Conservation (phyloP, 30 jellyfish, hydroid and myxozoan species). For the Euphysa ruthae region DNA sequence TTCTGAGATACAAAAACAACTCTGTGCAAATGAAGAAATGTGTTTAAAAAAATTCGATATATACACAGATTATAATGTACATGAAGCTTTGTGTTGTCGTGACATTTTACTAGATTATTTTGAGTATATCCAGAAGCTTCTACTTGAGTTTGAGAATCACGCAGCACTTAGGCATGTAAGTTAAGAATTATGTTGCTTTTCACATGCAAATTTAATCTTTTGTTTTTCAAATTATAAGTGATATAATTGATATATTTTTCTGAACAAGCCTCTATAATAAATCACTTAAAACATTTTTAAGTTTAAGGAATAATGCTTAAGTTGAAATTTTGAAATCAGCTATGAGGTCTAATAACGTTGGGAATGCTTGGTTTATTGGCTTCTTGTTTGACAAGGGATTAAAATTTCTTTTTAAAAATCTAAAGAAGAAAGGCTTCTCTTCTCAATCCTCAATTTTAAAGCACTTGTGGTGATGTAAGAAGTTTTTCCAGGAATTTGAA, state of each 20-base stretch:
- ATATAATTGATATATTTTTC: background rate
- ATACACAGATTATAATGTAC: conserved; percentile 43
- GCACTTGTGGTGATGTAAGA: no score
- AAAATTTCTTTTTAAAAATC: no score
- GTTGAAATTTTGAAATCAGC: no score
- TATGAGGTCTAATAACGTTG: no score
- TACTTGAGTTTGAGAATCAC: conserved; percentile 60
- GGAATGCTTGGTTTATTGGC: no score
- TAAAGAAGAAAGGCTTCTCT: no score
- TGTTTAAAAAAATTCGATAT: conserved; percentile 30
- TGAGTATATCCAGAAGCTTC: conserved; percentile 22
- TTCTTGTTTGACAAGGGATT: no score
- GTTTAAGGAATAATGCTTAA: no score
- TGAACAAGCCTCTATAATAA: background rate
- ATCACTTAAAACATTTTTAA: background rate
- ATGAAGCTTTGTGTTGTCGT: conserved; percentile 36
- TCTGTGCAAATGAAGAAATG: background rate
- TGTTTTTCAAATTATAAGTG: background rate
- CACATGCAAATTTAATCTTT: no score
- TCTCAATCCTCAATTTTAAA: no score
- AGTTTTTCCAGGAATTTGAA: no score
- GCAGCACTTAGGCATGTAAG: conserved; percentile 79
- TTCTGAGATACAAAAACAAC: background rate
- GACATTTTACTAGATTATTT: conserved; percentile 41
- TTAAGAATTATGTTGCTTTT: background rate